Base-by-base conservation (phyloP, 2,888 invertebrate genomes). In the Oegoconia quadripuncta region DNA sequence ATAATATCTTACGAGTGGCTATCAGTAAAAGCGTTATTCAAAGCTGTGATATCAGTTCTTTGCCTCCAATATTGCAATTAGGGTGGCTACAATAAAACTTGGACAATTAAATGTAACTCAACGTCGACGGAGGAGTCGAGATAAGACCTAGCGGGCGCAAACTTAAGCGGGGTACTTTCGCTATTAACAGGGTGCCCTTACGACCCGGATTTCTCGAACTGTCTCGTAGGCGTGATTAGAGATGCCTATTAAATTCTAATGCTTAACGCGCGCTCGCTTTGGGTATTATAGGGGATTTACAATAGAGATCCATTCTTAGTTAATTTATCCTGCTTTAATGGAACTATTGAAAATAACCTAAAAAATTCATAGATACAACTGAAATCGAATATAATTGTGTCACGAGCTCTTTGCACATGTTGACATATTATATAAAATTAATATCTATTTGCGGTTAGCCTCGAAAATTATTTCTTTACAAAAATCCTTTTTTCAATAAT, bases 21-120 rank as follows among this genome's bases (percentile, higher is more conserved):
- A 36, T 34, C 36, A 32, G 32, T 11, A 32, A 32, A 6, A 1
- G 5, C 32, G 17, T 30, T 37, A 23, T 37, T 32, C 20, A 27
- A 32, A 29, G 9, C 16, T 14, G 14, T 16, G 56, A 62, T 72
- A 71, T 69, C 69, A 64, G 64, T 65, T 66, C 64, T 63, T 63
- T 62, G 65, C 61, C 65, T 64, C 61, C 67, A 70, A 75, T 76
- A 75, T 70, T 74, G 72, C 72, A 75, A 75, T 77, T 74, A 74
- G 71, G 73, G 66, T 61, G 63, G 68, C 68, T 71, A 74, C 70
- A 82, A 77, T 84, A 81, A 78, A 83, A 84, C 81, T 84, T 84
- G 71, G 68, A 81, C 83, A 83, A 78, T 84, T 83, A 83, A 82
- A 83, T 74, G 78, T 79, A 75, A 82, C 73, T 79, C 74, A 69